phyloP scores from a whole-genome alignment of 1,140 invertebrate species.

The Bemisia tabaci region DNA sequence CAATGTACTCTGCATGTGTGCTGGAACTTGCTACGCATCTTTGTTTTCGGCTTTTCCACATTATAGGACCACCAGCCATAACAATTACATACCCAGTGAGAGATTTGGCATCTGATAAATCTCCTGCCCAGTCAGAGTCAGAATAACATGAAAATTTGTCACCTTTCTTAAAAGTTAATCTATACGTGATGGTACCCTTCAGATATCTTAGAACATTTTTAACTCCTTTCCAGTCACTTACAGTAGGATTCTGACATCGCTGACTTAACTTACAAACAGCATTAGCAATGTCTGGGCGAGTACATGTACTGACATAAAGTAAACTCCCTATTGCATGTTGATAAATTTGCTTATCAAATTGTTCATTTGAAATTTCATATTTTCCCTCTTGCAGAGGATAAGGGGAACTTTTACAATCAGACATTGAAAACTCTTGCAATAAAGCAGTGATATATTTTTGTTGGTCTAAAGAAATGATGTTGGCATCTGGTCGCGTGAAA shows the following conservation, averaged over 20 bases:
- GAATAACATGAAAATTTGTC: slow-evolving; percentile 18
- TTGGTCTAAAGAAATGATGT: slow-evolving; percentile 2
- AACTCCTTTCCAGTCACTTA: neutral
- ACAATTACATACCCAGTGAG: slow-evolving; percentile 28
- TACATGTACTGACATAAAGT: neutral
- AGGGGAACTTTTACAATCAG: neutral
- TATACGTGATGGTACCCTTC: neutral
- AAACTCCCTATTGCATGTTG: neutral
- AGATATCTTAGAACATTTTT: slow-evolving; percentile 1
- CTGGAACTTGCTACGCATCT: slow-evolving; percentile 20
- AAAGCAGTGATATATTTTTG: neutral
- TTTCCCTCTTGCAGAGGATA: neutral
- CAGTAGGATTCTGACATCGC: neutral
- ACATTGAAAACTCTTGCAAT: neutral
- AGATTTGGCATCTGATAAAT: slow-evolving; percentile 28
- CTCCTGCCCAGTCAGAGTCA: slow-evolving; percentile 31
- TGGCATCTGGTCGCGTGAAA: neutral
- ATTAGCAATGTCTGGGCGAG: slow-evolving; percentile 4
- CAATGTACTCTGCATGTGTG: slow-evolving; percentile 23
- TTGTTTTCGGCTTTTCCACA: slow-evolving; percentile 22
- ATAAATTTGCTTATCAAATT: neutral
- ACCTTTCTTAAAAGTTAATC: slow-evolving; percentile 2
- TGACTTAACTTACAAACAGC: slow-evolving; percentile 7
- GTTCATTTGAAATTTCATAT: neutral
- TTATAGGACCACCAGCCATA: slow-evolving; percentile 22